A percentile compares a stretch with the other conserved stretches of the same genome.
These are phyloP conservation scores for Monoplex corrugatus DNA, from an alignment of 2,888 invertebrate genomes.

Conservation along the genomic window DNA sequence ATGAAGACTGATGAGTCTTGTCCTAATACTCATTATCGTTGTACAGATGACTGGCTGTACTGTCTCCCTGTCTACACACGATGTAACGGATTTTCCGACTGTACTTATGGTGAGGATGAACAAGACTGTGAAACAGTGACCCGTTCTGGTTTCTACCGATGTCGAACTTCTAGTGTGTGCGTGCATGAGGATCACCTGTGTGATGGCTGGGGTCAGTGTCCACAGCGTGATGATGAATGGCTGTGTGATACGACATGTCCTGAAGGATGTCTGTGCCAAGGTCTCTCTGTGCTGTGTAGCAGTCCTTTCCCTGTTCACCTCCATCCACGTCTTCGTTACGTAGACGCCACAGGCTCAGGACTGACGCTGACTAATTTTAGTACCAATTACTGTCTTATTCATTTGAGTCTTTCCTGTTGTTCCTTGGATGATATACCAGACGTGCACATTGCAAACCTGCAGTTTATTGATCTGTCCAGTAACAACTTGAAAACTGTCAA, in stretches of 20 bases:
- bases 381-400: neutral
- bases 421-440: neutral
- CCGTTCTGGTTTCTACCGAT: constrained; percentile 50
- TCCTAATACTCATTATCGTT: neutral
- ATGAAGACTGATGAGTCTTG: neutral
- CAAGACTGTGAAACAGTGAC: constrained; percentile 29
- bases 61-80: neutral
- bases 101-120: constrained; percentile 49
- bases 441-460: constrained; percentile 11
- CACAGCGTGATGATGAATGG: constrained; percentile 52
- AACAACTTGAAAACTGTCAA: neutral
- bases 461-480: constrained; percentile 31
- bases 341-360: neutral
- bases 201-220: constrained; percentile 54
- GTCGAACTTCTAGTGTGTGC: constrained; percentile 47
- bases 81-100: constrained; percentile 40
- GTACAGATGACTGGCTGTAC: neutral
- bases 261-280: neutral
- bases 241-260: constrained; percentile 40
- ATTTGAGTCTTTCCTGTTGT: neutral
- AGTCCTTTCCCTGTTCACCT: neutral
- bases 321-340: neutral
- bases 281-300: neutral
- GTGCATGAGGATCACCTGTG: constrained; percentile 49
- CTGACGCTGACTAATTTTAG: neutral